Evolutionary conservation across 2,113 vertebrate species (phyloP).

Genomic region (Cynoglossus semilaevis): DNA sequence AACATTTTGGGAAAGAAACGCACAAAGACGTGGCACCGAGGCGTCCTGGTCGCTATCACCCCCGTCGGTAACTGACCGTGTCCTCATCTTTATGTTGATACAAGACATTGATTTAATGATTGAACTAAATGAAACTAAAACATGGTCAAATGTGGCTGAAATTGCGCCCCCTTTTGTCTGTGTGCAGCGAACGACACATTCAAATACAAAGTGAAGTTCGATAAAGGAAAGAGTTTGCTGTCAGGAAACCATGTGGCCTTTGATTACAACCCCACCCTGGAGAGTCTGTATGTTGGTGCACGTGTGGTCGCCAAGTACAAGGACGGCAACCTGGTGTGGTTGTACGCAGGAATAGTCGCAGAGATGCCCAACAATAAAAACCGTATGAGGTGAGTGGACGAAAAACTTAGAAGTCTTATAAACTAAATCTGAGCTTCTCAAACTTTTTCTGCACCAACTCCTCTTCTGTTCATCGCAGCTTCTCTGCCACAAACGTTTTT

Average conservation of each 20-base stretch:
- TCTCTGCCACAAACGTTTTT: too few relatives aligned
- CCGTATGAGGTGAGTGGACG: slow-evolving; percentile 83
- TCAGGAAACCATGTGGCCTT: slow-evolving; percentile 97
- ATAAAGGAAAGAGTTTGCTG: slow-evolving; percentile 96
- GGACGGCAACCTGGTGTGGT: slow-evolving; percentile 93
- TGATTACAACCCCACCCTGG: slow-evolving; percentile 86
- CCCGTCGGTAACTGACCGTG: slow-evolving; percentile 73
- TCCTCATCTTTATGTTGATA: slow-evolving; percentile 11
- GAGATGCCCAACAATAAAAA: slow-evolving; percentile 96
- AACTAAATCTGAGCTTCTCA: too few relatives aligned
- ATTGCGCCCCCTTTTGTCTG: not conserved
- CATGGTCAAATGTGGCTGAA: slow-evolving; percentile 3
- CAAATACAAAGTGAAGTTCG: slow-evolving; percentile 98
- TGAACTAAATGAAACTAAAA: not conserved
- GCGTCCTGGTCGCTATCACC: slow-evolving; percentile 87
- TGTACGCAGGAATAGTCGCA: slow-evolving; percentile 95
- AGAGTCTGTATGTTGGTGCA: slow-evolving; percentile 88
- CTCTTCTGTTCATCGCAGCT: too few relatives aligned
- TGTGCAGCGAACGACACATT: slow-evolving; percentile 75
- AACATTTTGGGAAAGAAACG: slow-evolving; percentile 94
- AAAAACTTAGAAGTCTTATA: too few relatives aligned
- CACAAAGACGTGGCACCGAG: slow-evolving; percentile 95
- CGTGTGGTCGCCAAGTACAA: slow-evolving; percentile 97
- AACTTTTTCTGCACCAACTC: too few relatives aligned
- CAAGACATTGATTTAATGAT: not conserved